A percentile compares a stretch with the other conserved stretches of the same genome.
Conservation (phyloP, 2,113 vertebrate species). For the Oncorhynchus mykiss region DNA sequence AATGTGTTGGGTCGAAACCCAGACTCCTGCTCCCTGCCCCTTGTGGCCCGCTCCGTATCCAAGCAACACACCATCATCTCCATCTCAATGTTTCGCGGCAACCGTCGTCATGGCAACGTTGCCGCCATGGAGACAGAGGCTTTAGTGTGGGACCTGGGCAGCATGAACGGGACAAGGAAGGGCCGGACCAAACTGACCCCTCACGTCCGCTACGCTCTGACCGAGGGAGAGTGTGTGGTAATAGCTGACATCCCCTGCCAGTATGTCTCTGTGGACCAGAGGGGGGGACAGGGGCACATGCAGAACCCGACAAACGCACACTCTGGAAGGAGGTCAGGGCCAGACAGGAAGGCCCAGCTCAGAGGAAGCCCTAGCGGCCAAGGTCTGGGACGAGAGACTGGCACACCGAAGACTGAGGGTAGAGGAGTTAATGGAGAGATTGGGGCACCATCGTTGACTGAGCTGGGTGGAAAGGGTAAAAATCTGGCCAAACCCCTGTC, state of each 20-base stretch:
- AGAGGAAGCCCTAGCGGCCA: background rate
- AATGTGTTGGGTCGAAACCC: constrained; percentile 83
- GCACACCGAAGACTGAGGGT: constrained; percentile 9
- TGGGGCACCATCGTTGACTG: background rate
- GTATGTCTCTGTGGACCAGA: constrained; percentile 59
- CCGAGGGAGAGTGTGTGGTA: constrained; percentile 75
- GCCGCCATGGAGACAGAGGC: constrained; percentile 60
- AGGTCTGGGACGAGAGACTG: background rate
- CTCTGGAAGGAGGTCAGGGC: background rate
- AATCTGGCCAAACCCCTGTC: constrained; percentile 42
- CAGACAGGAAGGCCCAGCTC: constrained; percentile 12
- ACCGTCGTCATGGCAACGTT: constrained; percentile 54
- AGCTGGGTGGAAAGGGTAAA: constrained; percentile 6
- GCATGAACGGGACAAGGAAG: constrained; percentile 84
- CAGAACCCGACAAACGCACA: constrained; percentile 16
- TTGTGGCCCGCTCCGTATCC: constrained; percentile 79
- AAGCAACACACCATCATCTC: constrained; percentile 81
- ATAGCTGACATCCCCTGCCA: constrained; percentile 85
- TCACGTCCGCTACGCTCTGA: constrained; percentile 77
- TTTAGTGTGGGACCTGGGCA: constrained; percentile 80
- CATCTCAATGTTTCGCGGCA: constrained; percentile 72
- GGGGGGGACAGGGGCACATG: constrained; percentile 2
- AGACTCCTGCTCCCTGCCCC: constrained; percentile 67
- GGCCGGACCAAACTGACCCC: constrained; percentile 75
- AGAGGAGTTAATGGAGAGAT: constrained; percentile 16